Percentiles rank a stretch among this genome's conserved stretches.
Evolutionary conservation across 1,140 invertebrate genomes (phyloP).

Genomic region (Drosophila suzukii): DNA sequence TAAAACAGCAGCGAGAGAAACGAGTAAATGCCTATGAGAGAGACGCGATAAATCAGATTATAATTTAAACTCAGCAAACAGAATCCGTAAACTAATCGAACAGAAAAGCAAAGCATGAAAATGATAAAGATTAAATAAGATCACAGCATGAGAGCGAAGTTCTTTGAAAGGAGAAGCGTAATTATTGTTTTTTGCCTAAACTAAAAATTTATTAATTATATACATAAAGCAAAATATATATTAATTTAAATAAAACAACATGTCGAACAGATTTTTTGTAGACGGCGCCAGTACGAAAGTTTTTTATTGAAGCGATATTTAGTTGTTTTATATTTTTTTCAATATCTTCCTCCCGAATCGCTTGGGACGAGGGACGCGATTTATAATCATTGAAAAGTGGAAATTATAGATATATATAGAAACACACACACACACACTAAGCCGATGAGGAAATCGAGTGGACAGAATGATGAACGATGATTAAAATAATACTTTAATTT

Average conservation of each 20-base stretch:
- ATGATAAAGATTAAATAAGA: constrained; percentile 30
- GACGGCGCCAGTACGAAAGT: constrained; percentile 31
- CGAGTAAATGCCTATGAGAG: constrained; percentile 34
- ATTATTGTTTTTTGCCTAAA: constrained; percentile 80
- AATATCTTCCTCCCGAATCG: constrained; percentile 33
- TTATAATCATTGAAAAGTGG: constrained; percentile 54
- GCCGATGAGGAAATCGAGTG: constrained; percentile 67
- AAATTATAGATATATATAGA: constrained; percentile 55
- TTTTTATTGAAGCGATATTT: constrained; percentile 54
- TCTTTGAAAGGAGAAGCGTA: constrained; percentile 47
- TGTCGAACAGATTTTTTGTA: constrained; percentile 50
- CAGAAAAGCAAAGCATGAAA: constrained; percentile 36
- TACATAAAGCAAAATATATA: constrained; percentile 72
- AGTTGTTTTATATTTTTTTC: constrained; percentile 36
- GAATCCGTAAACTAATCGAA: constrained; percentile 51
- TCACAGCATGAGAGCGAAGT: constrained; percentile 15
- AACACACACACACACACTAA: constrained; percentile 59
- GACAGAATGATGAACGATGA: constrained; percentile 69
- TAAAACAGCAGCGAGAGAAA: constrained; percentile 49
- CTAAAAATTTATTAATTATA: constrained; percentile 78
- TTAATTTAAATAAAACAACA: constrained; percentile 76
- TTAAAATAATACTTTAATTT: constrained; percentile 82
- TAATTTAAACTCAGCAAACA: constrained; percentile 32
- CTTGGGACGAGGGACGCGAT: constrained; percentile 47
- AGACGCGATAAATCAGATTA: constrained; percentile 30